Percentiles rank a stretch among this genome's conserved stretches.
These are phyloP conservation scores for Grammomys dolichurus DNA, from an alignment of 2,113 vertebrate species.

Conservation along the genomic window DNA sequence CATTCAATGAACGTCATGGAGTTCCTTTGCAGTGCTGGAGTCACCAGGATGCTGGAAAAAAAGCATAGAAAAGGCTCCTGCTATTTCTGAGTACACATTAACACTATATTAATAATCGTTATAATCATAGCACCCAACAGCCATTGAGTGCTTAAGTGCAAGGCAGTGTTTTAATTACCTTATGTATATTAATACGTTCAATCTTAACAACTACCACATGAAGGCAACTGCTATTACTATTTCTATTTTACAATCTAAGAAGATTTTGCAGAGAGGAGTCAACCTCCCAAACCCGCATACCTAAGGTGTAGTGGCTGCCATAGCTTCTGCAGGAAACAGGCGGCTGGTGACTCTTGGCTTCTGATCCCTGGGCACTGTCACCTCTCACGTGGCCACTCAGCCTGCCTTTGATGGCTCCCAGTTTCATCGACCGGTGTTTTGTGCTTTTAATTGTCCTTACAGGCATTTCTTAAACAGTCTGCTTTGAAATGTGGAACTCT, in stretches of 20 bases:
- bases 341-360: neutral
- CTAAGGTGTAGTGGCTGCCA: neutral
- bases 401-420: conserved; percentile 66
- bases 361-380: neutral
- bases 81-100: conserved; percentile 46
- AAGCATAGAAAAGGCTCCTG: neutral
- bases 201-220: conserved; percentile 48
- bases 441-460: conserved; percentile 75
- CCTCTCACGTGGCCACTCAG: conserved; percentile 5
- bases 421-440: conserved; percentile 70
- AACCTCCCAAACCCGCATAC: fast-evolving
- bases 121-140: conserved; percentile 48
- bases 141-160: conserved; percentile 8
- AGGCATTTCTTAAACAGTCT: conserved; percentile 76
- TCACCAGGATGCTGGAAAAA: conserved; percentile 9
- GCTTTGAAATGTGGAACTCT: conserved; percentile 69
- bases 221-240: conserved; percentile 28
- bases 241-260: conserved; percentile 2
- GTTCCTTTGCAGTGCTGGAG: neutral
- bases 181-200: conserved; percentile 72
- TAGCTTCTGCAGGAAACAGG: neutral
- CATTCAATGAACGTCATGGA: neutral
- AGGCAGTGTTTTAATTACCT: conserved; percentile 74
- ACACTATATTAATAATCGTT: conserved; percentile 65
- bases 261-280: neutral